Evolutionary conservation across 2,797 vertebrate genomes (phyloP), one percentile per base, ranked within the genome.

Genomic region (Peromyscus eremicus): DNA sequence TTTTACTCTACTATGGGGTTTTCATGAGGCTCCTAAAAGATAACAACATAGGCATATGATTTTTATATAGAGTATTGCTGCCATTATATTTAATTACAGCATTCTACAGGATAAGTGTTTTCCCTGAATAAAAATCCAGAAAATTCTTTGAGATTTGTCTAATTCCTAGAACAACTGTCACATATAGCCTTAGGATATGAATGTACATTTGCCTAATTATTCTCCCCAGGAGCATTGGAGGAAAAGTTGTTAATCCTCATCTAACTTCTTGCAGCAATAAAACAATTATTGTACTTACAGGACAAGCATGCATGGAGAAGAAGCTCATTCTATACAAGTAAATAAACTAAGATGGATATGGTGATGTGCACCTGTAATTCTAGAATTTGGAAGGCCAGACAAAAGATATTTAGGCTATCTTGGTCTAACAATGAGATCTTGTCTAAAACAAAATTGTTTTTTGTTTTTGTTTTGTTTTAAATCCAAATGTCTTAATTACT

Each of bases 101-200:
- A 60, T 84, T 96, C 91, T 81, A 32, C n/a, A 91, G 92, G 75
- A 83, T 79, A 91, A 95, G 86, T 96, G 75, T 90, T 97, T 95
- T 96, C 66, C 66, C 64, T 89, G n/a, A 96, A n/a, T 90, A 88
- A 85, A 97, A 92, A 95, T 70, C 37, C 52, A 96, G 55, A 86
- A 94, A 97, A 79, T 75, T 95, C 66, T 75, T 1, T 57, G 79
- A 73, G 19, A 66, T 77, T 86, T 94, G 55, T 90, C 32, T 87
- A 70, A 37, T 64, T 92, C 94, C 34, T 96, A 77, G 32, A 92
- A 73, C 29, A 95, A 5, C 25, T 89, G 77, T 70, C 64, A 91
- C 29, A 81, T 16, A 60, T 27, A 52, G 29, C 32, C 96, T 92
- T 8, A 32, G 55, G 14, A 52, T 19, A 83, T 4, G 37, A 73